phyloP scores from a whole-genome alignment of 2,113 vertebrate species.

The Ceyx cyanopectus region DNA sequence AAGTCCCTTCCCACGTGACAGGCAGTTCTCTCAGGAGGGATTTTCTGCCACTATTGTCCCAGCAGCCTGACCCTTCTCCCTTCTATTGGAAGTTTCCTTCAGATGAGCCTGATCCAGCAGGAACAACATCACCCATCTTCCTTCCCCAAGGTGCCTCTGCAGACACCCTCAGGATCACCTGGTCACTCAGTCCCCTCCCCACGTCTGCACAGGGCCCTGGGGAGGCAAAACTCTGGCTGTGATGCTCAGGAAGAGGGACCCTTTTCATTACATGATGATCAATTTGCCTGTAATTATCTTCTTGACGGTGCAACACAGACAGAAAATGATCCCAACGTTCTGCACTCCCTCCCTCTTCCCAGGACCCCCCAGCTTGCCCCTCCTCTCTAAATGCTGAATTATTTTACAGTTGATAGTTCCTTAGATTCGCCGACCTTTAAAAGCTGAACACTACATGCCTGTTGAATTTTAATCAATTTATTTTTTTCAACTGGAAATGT shows the following conservation, averaged over 20 bases:
- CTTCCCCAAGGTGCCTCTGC: not conserved
- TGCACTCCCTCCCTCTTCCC: not conserved
- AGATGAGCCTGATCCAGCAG: not conserved
- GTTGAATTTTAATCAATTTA: conserved; percentile 87
- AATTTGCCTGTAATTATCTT: conserved; percentile 66
- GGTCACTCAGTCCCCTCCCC: not conserved
- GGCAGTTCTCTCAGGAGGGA: not conserved
- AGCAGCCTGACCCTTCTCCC: not conserved
- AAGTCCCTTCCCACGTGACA: not conserved
- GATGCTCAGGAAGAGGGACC: not conserved
- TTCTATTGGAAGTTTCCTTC: not conserved
- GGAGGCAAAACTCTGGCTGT: not conserved
- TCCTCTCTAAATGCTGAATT: conserved; percentile 79
- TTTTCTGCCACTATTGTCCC: not conserved
- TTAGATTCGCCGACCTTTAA: conserved; percentile 82
- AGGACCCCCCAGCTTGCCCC: not conserved
- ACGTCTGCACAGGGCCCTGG: not conserved
- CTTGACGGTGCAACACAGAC: conserved; percentile 39
- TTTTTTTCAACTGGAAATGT: conserved; percentile 85
- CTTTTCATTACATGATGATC: conserved; percentile 42
- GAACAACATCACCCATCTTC: not conserved
- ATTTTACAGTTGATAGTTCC: conserved; percentile 83
- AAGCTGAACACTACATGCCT: conserved; percentile 79
- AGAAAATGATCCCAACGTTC: conserved; percentile 53
- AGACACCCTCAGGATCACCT: accelerated